Evolutionary conservation across 2,113 vertebrate genomes (phyloP), one percentile per base, ranked within the genome.

Genomic region (Dasyornis broadbenti): DNA sequence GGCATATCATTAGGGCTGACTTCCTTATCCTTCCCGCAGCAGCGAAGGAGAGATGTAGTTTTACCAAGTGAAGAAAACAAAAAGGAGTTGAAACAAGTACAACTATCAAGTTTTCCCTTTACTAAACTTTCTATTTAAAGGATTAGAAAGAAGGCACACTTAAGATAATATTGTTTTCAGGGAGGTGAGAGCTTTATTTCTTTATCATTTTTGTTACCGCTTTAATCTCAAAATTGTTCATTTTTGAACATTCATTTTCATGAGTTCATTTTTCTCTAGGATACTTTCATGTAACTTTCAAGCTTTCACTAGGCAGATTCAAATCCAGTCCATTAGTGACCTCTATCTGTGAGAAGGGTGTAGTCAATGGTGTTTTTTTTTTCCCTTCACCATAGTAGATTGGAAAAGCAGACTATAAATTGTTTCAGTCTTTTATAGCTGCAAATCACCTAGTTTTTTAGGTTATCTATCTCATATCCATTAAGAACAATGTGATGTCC

Each of bases 261-360:
- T 49, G 68, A 96, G 85, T 97, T 96, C 57, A 82, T 95, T 97
- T 98, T 95, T 97, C 94, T 93, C 77, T 95, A 85, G 88, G 95
- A 97, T 96, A 94, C 97, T 97, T 97, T 92, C 91, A 90, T 96
- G 91, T 97, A 97, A 98, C 96, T 98, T 97, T 92, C 96, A 96
- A 92, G 83, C 86, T 97, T 97, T 93, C 95, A 92, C 75, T 79
- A 97, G 81, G 47, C 37, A 35, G 93, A 97, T 98, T 98, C 97
- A 98, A 98, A 98, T 97, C 94, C 93, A 98, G 98, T 98, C 97
- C 97, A 98, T 98, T 98, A 98, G 97, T 98, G 98, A 98, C 98
- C 98, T 98, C 98, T 98, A 98, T 98, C 98, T 98, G 98, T 89
- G 92, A 98, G 92, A 98, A 97, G 93, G 90, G 96, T 97, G 89